Evolutionary conservation across 2,888 invertebrate genomes (phyloP).

Genomic region (Nemotelus nigrinus): DNA sequence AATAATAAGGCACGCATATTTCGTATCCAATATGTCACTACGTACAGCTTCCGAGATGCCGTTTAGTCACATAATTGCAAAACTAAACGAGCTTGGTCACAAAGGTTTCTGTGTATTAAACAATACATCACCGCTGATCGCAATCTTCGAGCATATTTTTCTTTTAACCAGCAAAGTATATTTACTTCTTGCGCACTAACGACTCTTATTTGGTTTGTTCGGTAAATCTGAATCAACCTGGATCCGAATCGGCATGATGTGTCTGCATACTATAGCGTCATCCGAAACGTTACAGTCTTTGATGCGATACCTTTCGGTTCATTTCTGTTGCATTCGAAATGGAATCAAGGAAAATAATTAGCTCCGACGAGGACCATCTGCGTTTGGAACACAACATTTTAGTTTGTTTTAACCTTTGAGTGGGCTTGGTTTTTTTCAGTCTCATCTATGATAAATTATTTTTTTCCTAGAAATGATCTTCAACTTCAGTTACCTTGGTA

Average conservation of each 20-base stretch:
- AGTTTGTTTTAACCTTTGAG: not conserved
- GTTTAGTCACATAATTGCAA: conserved; percentile 52
- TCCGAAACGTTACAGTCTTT: conserved; percentile 8
- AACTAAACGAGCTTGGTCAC: conserved; percentile 49
- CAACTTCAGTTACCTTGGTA: too few relatives aligned
- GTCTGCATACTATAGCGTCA: conserved; percentile 1
- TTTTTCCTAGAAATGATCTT: too few relatives aligned
- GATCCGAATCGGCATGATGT: conserved; percentile 3
- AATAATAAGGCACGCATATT: conserved; percentile 34
- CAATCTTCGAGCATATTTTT: conserved; percentile 49
- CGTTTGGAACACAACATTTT: not conserved
- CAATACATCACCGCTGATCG: conserved; percentile 51
- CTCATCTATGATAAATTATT: not conserved
- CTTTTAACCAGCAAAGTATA: conserved; percentile 27
- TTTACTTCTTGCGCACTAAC: conserved; percentile 37
- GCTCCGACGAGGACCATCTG: conserved; percentile 47
- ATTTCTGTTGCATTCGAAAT: conserved; percentile 30
- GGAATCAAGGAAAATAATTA: conserved; percentile 51
- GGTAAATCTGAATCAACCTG: not conserved
- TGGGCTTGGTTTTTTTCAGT: not conserved
- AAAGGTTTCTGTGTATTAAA: conserved; percentile 44
- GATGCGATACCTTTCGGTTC: conserved; percentile 33
- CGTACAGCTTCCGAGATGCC: conserved; percentile 51
- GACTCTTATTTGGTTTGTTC: conserved; percentile 12
- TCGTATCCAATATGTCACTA: conserved; percentile 44